phyloP scores from a whole-genome alignment of 2,113 vertebrate species.

The Gallinago undulata region DNA sequence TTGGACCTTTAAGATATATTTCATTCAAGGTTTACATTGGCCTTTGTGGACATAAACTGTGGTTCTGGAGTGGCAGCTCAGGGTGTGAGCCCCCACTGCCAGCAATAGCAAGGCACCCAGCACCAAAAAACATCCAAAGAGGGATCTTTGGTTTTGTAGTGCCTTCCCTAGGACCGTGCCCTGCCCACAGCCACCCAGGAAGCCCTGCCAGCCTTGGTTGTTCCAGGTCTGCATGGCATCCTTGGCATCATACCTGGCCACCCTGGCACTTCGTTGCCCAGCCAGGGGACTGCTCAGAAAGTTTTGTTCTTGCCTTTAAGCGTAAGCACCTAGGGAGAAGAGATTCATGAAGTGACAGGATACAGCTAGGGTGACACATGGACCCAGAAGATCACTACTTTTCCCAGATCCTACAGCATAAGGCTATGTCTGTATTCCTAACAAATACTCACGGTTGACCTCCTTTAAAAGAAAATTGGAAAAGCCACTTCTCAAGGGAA shows the following conservation, averaged over 20 bases:
- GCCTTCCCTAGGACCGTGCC: neutral
- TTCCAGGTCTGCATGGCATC: neutral
- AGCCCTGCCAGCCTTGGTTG: neutral
- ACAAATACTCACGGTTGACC: neutral
- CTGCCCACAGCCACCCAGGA: neutral
- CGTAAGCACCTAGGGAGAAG: neutral
- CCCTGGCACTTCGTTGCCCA: neutral
- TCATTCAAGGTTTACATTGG: neutral
- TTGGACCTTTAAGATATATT: neutral
- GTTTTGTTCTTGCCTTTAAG: neutral
- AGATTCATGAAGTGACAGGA: neutral
- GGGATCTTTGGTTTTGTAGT: neutral
- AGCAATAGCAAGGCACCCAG: neutral
- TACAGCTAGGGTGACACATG: rapidly evolving
- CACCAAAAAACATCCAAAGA: neutral
- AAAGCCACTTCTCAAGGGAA: rapidly evolving
- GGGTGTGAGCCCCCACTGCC: rapidly evolving
- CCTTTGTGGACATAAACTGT: neutral
- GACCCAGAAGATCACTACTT: neutral
- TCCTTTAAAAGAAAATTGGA: neutral
- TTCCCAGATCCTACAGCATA: rapidly evolving
- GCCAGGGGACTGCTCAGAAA: neutral
- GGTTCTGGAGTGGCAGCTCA: neutral
- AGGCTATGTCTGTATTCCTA: neutral
- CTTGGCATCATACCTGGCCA: neutral